Conservation (phyloP, 2,797 vertebrate species). For the Moxostoma hubbsi region DNA sequence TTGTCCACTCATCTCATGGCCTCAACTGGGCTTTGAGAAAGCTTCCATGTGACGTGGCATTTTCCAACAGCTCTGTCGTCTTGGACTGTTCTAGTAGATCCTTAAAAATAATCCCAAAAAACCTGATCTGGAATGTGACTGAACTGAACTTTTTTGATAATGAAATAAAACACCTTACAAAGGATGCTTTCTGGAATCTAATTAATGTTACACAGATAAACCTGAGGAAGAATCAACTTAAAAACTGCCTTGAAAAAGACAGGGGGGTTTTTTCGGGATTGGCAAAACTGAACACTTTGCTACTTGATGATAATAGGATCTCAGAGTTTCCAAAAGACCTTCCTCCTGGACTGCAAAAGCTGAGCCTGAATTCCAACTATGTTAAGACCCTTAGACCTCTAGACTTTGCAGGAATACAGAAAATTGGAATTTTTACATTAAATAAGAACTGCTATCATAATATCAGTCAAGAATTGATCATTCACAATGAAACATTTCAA, state of each 20-base stretch:
- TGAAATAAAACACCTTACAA: conserved; percentile 58
- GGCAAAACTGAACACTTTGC: conserved; percentile 61
- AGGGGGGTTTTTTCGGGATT: conserved; percentile 64
- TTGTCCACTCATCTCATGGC: background rate
- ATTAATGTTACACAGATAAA: conserved; percentile 65
- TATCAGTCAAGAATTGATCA: conserved; percentile 45
- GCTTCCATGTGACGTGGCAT: conserved; percentile 59
- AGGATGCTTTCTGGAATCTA: conserved; percentile 62
- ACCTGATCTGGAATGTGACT: conserved; percentile 50
- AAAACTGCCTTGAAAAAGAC: conserved; percentile 45
- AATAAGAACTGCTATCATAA: conserved; percentile 66
- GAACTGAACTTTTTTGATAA: conserved; percentile 66
- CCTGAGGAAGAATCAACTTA: conserved; percentile 60
- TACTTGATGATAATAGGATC: conserved; percentile 68
- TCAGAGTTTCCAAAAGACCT: conserved; percentile 44
- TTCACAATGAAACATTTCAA: conserved; percentile 51
- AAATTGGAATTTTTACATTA: conserved; percentile 56
- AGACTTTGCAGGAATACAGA: conserved; percentile 55
- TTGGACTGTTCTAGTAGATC: conserved; percentile 59
- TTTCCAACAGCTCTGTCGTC: conserved; percentile 44
- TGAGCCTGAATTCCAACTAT: conserved; percentile 69
- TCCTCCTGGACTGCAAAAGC: conserved; percentile 59
- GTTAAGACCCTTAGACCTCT: conserved; percentile 59
- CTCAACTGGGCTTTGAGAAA: conserved; percentile 55
- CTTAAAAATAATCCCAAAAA: conserved; percentile 63